Evolutionary conservation across 2,797 vertebrate species (phyloP).

Genomic region (Sparus aurata): DNA sequence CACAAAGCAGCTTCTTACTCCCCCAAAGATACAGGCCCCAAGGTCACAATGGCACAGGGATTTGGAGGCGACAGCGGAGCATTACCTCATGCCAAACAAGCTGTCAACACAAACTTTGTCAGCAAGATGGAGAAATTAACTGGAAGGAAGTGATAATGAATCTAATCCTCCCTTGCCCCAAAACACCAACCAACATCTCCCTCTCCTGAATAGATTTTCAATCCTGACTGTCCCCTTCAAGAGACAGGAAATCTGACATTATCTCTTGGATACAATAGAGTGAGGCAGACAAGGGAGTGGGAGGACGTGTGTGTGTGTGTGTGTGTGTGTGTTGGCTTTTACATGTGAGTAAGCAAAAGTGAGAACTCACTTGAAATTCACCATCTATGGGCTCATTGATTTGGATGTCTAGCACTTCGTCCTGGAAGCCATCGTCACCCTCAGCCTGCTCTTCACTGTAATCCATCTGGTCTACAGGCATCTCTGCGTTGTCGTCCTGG

Average conservation of each 20-base stretch:
- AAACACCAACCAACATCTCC: slow-evolving; percentile 78
- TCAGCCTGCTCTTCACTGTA: slow-evolving; percentile 88
- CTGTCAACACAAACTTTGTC: slow-evolving; percentile 98
- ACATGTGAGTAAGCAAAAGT: slow-evolving; percentile 53
- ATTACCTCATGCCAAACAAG: slow-evolving; percentile 94
- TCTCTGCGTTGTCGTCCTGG: slow-evolving; percentile 81
- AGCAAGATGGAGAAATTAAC: slow-evolving; percentile 94
- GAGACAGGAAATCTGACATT: slow-evolving; percentile 84
- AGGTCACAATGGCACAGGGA: slow-evolving; percentile 92
- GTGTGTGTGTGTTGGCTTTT: slow-evolving; percentile 31
- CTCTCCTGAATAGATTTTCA: slow-evolving; percentile 90
- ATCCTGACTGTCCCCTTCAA: slow-evolving; percentile 75
- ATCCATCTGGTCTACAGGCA: slow-evolving; percentile 89
- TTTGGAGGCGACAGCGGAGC: slow-evolving; percentile 90
- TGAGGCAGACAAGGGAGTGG: slow-evolving; percentile 55
- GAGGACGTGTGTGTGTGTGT: slow-evolving; percentile 29
- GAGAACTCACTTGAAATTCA: slow-evolving; percentile 94
- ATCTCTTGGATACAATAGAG: slow-evolving; percentile 87
- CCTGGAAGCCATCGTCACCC: slow-evolving; percentile 88
- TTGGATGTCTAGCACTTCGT: slow-evolving; percentile 96
- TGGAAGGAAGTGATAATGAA: slow-evolving; percentile 94
- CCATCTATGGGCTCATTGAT: slow-evolving; percentile 95
- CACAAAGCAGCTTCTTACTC: slow-evolving; percentile 93
- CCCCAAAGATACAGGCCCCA: slow-evolving; percentile 90
- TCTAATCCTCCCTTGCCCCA: slow-evolving; percentile 75